Percentiles rank a stretch among this genome's conserved stretches.
phyloP scores from a whole-genome alignment of 35 echinoderm and acorn worm genomes.

The Ophiothrix spiculata region DNA sequence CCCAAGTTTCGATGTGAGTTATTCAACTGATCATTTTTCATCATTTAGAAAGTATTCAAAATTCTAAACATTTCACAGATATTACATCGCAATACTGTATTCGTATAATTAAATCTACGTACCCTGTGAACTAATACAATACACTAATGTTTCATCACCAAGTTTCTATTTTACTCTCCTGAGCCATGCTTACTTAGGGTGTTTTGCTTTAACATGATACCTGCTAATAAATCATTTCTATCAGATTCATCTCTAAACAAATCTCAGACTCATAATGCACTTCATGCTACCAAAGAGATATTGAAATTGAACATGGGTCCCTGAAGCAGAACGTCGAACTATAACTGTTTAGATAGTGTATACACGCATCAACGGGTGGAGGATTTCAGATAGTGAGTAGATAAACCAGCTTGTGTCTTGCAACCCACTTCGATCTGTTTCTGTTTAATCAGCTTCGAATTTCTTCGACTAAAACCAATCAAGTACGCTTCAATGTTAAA shows the following conservation, averaged over 20 bases:
- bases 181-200: too few species aligned
- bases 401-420: not conserved
- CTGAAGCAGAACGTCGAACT: not conserved
- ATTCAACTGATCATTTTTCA: too few species aligned
- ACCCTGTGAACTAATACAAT: too few species aligned
- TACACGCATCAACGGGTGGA: not conserved
- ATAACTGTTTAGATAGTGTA: not conserved
- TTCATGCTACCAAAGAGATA: not conserved
- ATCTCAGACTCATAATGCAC: not conserved
- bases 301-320: slow-evolving; percentile 4
- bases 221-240: not conserved
- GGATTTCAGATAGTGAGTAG: not conserved
- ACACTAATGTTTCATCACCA: too few species aligned
- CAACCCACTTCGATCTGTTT: slow-evolving; percentile 5
- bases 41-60: too few species aligned
- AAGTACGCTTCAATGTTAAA: not conserved
- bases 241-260: not conserved
- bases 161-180: too few species aligned
- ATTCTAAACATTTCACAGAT: too few species aligned
- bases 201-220: not conserved
- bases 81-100: too few species aligned
- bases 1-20: too few species aligned
- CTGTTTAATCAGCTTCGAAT: slow-evolving; percentile 5
- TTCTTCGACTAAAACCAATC: slow-evolving; percentile 1
- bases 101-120: too few species aligned